These are phyloP conservation scores for Euspilapteryx auroguttella DNA, from an alignment of 2,888 invertebrate species.

Conservation along the genomic window DNA sequence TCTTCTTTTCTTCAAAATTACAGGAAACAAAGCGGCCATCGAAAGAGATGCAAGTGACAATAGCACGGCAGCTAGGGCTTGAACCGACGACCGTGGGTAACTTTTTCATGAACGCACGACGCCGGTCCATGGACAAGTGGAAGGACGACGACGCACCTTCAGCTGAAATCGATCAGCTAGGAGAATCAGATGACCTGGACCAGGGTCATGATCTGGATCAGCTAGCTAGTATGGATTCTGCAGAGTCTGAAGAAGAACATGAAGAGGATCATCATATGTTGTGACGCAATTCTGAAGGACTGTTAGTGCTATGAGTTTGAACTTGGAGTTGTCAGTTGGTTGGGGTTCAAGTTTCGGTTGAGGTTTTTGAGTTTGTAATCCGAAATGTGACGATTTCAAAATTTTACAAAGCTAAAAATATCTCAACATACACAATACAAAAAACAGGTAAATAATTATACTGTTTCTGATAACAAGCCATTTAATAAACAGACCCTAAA, in stretches of 20 bases:
- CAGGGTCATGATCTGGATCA: constrained; percentile 49
- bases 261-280: constrained; percentile 55
- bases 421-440: no score
- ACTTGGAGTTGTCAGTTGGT: constrained; percentile 23
- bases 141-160: constrained; percentile 86
- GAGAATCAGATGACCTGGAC: constrained; percentile 55
- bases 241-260: constrained; percentile 45
- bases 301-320: constrained; percentile 45
- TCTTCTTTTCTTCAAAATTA: constrained; percentile 18
- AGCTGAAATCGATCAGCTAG: constrained; percentile 49
- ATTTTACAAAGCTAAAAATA: no score
- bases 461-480: no score
- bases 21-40: constrained; percentile 99
- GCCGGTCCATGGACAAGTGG: constrained; percentile 98
- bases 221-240: constrained; percentile 41
- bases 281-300: constrained; percentile 52
- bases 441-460: no score
- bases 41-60: constrained; percentile 99
- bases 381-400: no score
- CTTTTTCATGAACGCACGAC: constrained; percentile 99
- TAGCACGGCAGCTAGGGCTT: constrained; percentile 93
- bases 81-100: constrained; percentile 98
- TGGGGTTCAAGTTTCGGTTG: constrained; percentile 12
- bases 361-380: no score
- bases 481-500: no score